A percentile compares a stretch with the other conserved stretches of the same genome.
phyloP scores from a whole-genome alignment of 2,797 vertebrate species.

The Rhinophrynus dorsalis region DNA sequence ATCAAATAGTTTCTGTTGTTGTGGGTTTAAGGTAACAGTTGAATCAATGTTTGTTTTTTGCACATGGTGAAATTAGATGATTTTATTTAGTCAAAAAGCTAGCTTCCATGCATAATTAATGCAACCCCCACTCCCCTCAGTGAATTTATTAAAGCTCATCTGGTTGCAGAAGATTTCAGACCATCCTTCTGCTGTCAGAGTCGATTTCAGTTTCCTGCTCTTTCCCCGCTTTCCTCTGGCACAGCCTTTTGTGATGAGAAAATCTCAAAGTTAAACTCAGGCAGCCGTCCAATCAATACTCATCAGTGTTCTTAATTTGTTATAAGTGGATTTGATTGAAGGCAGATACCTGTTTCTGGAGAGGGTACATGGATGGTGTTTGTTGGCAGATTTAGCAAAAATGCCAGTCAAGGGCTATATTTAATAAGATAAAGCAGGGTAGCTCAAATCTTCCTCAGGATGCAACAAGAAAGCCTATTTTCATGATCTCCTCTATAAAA shows the following conservation, averaged over 20 bases:
- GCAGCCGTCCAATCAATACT: conserved; percentile 20
- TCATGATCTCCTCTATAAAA: too few relatives aligned
- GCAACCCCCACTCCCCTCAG: conserved; percentile 20
- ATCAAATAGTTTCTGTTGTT: too few relatives aligned
- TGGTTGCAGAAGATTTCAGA: background rate
- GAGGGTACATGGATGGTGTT: background rate
- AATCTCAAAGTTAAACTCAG: background rate
- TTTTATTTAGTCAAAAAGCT: too few relatives aligned
- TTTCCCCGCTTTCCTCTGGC: background rate
- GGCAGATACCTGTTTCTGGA: background rate
- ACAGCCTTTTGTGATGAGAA: background rate
- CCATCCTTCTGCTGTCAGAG: conserved; percentile 52
- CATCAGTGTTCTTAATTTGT: conserved; percentile 25
- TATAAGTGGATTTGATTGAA: background rate
- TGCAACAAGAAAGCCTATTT: too few relatives aligned
- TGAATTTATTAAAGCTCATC: conserved; percentile 59
- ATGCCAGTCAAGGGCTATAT: too few relatives aligned
- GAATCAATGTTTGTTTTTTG: too few relatives aligned
- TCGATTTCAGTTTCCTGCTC: conserved; percentile 53
- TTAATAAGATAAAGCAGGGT: too few relatives aligned
- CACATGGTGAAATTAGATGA: too few relatives aligned
- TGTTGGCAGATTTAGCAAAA: background rate
- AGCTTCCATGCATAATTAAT: conserved; percentile 72
- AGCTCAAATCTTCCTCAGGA: too few relatives aligned
- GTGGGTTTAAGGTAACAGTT: too few relatives aligned